Conservation (phyloP, 1,140 invertebrate species). For the Dendrolimus punctatus region DNA sequence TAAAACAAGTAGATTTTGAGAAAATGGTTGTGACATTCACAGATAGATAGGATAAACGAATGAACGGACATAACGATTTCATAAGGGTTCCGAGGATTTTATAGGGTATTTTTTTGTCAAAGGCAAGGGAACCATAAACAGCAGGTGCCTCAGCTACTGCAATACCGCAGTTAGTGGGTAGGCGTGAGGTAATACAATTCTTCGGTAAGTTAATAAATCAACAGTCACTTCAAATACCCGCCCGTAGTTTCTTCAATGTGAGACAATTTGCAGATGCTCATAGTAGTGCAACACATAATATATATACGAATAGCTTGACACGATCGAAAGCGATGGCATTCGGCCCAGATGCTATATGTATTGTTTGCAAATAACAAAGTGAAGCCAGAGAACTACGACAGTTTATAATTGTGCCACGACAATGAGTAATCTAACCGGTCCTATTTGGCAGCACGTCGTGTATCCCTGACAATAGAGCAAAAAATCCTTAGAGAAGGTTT, state of each 20-base stretch:
- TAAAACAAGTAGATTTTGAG: too few relatives aligned
- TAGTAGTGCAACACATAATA: constrained; percentile 4
- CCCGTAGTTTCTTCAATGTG: constrained; percentile 11
- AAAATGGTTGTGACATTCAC: too few relatives aligned
- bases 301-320: constrained; percentile 19
- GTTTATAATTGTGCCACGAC: constrained; percentile 66
- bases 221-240: neutral
- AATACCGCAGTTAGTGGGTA: too few relatives aligned
- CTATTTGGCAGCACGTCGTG: constrained; percentile 48
- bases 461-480: constrained; percentile 16
- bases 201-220: neutral
- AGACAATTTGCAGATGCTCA: constrained; percentile 45
- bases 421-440: constrained; percentile 68
- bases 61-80: too few relatives aligned
- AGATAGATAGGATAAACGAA: too few relatives aligned
- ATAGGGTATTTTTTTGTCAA: too few relatives aligned
- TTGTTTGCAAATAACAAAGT: constrained; percentile 62
- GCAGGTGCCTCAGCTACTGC: too few relatives aligned
- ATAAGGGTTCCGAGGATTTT: too few relatives aligned
- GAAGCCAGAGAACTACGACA: constrained; percentile 42
- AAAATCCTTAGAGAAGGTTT: constrained; percentile 17
- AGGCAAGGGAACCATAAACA: too few relatives aligned
- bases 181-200: neutral
- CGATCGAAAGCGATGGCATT: constrained; percentile 9
- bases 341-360: constrained; percentile 48